Evolutionary conservation across 1,140 invertebrate genomes (phyloP), one percentile per base, ranked within the genome.

Genomic region (Aporrectodea caliginosa): DNA sequence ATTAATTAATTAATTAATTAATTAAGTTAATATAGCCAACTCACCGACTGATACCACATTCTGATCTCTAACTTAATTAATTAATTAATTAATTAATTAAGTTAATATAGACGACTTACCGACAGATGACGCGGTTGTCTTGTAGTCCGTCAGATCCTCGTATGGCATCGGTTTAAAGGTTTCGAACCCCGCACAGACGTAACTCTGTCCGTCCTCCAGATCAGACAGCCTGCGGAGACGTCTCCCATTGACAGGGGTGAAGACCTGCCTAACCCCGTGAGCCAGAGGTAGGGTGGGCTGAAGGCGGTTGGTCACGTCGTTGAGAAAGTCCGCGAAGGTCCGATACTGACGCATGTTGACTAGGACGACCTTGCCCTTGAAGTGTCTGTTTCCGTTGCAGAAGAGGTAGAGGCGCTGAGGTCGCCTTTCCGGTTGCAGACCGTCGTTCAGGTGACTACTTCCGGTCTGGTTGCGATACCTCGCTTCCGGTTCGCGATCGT

Each of bases 121-220:
- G n/a, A n/a, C n/a, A n/a, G n/a, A n/a, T n/a, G n/a, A n/a, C n/a
- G n/a, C n/a, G n/a, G n/a, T n/a, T n/a, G n/a, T n/a, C n/a, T n/a
- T n/a, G 22, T 58, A 58, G 6, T 58, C 43, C 43, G 22, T 58
- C 43, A 12, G 43, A 72, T 82, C 77, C 16, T 84, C 84, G 82
- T 89, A 89, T 78, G 86, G 84, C 32, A 88, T 84, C n/a, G 79
- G 68, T 81, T 87, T 87, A 78, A 86, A 89, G 1, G 84, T 83
- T 81, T 89, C 88, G 82, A 88, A 88, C 27, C 88, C 88, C 58
- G 86, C 88, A 82, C 86, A 88, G 2, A 89, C 86, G 74, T 89
- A 89, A 0, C 31, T 31, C 69, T 84, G 79, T 1, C 88, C 88
- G 82, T 89, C 87, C 69, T 82, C 69, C 0, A 89, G 82, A 29